phyloP scores from a whole-genome alignment of 2,113 vertebrate genomes.

The Prolemur simus region DNA sequence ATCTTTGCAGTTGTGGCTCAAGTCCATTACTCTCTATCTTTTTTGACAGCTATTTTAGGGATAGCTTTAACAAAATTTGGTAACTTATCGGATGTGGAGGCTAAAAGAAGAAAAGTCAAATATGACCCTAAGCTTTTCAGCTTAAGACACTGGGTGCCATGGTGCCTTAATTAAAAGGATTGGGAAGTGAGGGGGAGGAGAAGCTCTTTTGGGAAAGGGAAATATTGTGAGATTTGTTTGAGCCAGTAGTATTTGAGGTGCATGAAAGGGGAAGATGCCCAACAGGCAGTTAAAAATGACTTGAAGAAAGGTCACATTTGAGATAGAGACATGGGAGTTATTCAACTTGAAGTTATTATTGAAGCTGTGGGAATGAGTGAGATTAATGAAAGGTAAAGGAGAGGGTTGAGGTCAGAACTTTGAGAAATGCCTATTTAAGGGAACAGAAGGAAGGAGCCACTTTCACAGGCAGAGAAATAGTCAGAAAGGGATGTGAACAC shows the following conservation, averaged over 20 bases:
- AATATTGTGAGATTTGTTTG: neutral
- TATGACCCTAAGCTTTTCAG: neutral
- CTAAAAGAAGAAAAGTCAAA: constrained; percentile 33
- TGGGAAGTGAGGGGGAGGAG: neutral
- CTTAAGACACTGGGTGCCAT: neutral
- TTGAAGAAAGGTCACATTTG: neutral
- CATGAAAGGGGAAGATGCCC: neutral
- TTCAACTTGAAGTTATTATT: neutral
- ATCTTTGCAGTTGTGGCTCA: neutral
- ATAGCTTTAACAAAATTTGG: constrained; percentile 10
- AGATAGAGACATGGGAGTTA: neutral
- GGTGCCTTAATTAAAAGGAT: neutral
- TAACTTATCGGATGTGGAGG: neutral
- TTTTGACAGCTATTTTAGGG: constrained; percentile 26
- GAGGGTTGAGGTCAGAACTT: neutral
- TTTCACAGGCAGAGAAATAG: neutral
- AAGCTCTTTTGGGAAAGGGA: neutral
- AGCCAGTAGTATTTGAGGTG: neutral
- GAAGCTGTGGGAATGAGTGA: neutral
- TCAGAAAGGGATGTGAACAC: neutral
- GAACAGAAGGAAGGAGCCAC: neutral
- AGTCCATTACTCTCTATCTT: neutral
- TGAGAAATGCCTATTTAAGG: neutral
- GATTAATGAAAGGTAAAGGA: neutral
- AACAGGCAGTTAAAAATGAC: neutral